These are phyloP conservation scores for Crotalus helleri DNA, from an alignment of 2,113 vertebrate genomes.

Conservation along the genomic window DNA sequence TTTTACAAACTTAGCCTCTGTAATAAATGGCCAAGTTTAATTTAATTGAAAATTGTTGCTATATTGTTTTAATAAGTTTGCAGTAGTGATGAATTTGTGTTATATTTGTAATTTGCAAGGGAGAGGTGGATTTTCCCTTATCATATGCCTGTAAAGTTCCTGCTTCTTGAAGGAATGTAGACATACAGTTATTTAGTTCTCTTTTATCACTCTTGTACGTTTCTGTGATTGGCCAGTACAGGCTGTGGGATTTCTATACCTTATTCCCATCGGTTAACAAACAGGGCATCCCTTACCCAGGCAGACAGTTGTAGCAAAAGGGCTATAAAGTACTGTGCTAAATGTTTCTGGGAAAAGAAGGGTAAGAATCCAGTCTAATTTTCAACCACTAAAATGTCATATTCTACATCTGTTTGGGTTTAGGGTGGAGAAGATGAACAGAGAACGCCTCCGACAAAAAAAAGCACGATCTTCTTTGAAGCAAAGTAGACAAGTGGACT, in stretches of 20 bases:
- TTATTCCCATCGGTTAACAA: not conserved
- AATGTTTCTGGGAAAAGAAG: not conserved
- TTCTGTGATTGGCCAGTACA: not conserved
- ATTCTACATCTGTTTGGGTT: constrained; percentile 35
- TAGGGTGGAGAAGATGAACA: constrained; percentile 75
- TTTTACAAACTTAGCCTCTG: not conserved
- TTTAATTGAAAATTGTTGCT: not conserved
- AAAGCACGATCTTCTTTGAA: constrained; percentile 70
- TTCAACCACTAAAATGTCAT: not conserved
- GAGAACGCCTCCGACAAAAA: constrained; percentile 75
- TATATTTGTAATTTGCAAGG: not conserved
- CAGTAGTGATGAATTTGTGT: not conserved
- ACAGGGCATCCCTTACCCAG: not conserved
- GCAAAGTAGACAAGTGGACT: constrained; percentile 62
- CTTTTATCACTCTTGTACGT: not conserved
- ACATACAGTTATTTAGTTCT: not conserved
- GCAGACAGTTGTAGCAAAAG: not conserved
- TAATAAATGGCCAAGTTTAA: not conserved
- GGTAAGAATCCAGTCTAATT: not conserved
- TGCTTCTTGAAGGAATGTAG: not conserved
- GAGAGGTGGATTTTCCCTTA: not conserved
- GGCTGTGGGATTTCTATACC: not conserved
- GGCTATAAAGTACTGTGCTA: not conserved
- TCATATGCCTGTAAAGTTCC: not conserved
- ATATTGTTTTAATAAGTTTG: not conserved